Evolutionary conservation across 2,797 vertebrate species (phyloP).

Genomic region (Chiroxiphia lanceolata): DNA sequence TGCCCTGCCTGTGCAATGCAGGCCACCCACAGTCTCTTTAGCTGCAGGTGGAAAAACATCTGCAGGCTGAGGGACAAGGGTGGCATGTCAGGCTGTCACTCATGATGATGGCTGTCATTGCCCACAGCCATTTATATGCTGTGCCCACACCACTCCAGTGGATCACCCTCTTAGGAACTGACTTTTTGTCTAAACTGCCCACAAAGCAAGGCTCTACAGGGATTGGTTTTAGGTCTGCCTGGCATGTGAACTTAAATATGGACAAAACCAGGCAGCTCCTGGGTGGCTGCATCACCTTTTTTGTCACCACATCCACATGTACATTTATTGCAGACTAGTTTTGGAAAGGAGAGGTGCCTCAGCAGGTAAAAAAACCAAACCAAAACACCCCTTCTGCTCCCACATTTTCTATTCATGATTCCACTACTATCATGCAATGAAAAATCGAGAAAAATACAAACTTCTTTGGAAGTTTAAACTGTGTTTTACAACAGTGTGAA

Average conservation of each 20-base stretch:
- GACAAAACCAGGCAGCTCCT: not conserved
- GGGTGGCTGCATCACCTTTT: not conserved
- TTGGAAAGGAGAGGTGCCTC: not conserved
- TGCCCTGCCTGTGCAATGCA: not conserved
- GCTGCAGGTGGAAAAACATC: not conserved
- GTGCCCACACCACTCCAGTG: not conserved
- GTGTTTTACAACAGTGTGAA: not conserved
- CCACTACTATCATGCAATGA: not conserved
- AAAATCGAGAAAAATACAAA: not conserved
- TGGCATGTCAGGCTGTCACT: not conserved
- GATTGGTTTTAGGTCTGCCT: not conserved
- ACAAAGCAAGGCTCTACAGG: not conserved
- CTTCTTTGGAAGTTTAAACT: not conserved
- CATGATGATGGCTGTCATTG: not conserved
- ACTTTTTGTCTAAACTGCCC: not conserved
- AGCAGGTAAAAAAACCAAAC: not conserved
- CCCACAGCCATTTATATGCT: not conserved
- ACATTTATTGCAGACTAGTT: not conserved
- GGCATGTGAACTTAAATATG: not conserved
- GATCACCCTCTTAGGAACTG: not conserved
- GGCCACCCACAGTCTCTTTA: not conserved
- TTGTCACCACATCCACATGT: not conserved
- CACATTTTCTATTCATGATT: not conserved
- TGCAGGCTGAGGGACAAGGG: not conserved
- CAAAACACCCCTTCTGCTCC: not conserved